phyloP scores from a whole-genome alignment of 1,140 invertebrate genomes.

The Charaxes varanes region DNA sequence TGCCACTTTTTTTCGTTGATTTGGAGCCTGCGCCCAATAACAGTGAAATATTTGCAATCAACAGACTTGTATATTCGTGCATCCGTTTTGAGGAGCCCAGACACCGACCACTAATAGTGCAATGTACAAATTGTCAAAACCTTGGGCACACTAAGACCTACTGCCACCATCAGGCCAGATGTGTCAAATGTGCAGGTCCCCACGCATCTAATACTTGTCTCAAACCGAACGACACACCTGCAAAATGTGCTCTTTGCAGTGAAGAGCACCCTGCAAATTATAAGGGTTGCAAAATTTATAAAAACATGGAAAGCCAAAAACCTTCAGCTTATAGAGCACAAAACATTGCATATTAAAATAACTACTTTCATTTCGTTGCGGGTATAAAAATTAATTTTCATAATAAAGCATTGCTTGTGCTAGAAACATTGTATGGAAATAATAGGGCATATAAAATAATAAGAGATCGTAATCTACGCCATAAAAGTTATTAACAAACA shows the following conservation, averaged over 20 bases:
- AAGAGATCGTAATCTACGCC: slow-evolving; percentile 1
- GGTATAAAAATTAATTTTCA: slow-evolving; percentile 3
- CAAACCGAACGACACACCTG: slow-evolving; percentile 17
- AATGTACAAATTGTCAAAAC: slow-evolving; percentile 27
- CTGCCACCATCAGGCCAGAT: slow-evolving; percentile 23
- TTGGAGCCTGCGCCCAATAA: slow-evolving; percentile 30
- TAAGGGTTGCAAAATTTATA: slow-evolving; percentile 11
- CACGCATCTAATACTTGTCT: slow-evolving; percentile 14
- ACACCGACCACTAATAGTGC: slow-evolving; percentile 24
- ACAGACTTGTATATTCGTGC: slow-evolving; percentile 24
- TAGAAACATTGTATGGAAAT: slow-evolving; percentile 2
- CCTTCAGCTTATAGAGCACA: background rate
- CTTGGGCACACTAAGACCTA: slow-evolving; percentile 30
- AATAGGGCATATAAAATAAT: slow-evolving; percentile 6
- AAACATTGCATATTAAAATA: background rate
- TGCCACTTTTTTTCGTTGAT: slow-evolving; percentile 28
- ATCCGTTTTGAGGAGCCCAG: slow-evolving; percentile 33
- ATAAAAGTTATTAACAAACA: slow-evolving; percentile 2
- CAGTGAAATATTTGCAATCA: slow-evolving; percentile 29
- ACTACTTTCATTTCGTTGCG: background rate
- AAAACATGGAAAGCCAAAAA: background rate
- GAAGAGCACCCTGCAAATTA: slow-evolving; percentile 25
- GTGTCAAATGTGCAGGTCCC: slow-evolving; percentile 27
- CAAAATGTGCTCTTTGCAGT: no score
- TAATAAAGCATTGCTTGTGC: background rate